These are phyloP conservation scores for Enteromius afrohamiltoni DNA, from an alignment of 2,797 vertebrate genomes.

Conservation along the genomic window DNA sequence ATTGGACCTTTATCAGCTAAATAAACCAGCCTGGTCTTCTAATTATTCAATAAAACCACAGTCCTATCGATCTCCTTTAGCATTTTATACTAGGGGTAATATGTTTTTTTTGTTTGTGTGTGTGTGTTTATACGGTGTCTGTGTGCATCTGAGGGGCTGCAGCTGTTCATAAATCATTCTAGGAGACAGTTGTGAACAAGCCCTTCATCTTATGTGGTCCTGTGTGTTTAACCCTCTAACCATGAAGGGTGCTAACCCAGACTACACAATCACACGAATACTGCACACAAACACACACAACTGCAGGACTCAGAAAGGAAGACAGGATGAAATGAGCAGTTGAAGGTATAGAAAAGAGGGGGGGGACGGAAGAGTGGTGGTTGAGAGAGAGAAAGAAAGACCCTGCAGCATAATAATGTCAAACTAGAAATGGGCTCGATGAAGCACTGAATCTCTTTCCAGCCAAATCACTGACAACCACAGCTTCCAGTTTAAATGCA, in stretches of 20 bases:
- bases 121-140: background rate
- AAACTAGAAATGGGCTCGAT: constrained; percentile 16
- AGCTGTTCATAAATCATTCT: constrained; percentile 45
- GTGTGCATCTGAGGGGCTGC: background rate
- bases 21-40: constrained; percentile 22
- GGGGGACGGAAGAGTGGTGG: background rate
- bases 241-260: constrained; percentile 28
- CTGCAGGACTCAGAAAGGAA: background rate
- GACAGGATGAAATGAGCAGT: constrained; percentile 15
- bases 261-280: constrained; percentile 8
- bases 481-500: background rate
- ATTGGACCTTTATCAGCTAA: constrained; percentile 28
- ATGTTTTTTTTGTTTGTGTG: background rate
- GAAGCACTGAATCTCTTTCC: constrained; percentile 20
- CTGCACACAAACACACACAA: background rate
- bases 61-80: constrained; percentile 23
- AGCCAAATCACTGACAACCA: constrained; percentile 16
- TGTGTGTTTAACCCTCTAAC: constrained; percentile 46
- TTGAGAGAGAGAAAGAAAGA: background rate
- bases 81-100: background rate
- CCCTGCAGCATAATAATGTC: constrained; percentile 9
- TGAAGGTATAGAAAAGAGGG: background rate
- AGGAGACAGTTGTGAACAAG: constrained; percentile 39
- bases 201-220: constrained; percentile 32
- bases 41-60: constrained; percentile 37